Base-by-base conservation (phyloP, 2,888 invertebrate species). In the Conchocele bisecta region DNA sequence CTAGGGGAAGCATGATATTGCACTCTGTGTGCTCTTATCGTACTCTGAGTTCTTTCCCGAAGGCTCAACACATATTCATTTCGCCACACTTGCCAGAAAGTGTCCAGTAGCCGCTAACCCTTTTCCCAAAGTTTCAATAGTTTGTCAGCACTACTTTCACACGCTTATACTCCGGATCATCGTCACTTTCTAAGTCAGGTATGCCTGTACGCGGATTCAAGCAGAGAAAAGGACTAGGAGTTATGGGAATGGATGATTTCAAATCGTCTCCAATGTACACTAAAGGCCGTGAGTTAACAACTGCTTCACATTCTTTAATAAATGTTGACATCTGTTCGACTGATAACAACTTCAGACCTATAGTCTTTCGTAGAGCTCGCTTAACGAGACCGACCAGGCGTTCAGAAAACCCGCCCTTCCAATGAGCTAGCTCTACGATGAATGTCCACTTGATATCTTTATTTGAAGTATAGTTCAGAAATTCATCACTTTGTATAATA, bases 251-350 rank as follows among this genome's bases (percentile, higher is more conserved):
- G 29, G 13, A 7, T 13, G 54, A 35, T 9, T 54, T 54, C 4
- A 54, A 24, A 54, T 54, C 54, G 17, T 41, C 42, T 39, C 28
- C 57, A 41, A 57, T 31, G 29, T 57, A 57, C 28, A 57, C 57
- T 9, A 57, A 20, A 4, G 57, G 57, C 6, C 57, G 22, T 11
- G 57, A 57, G 29, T 57, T 57, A 7, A 57, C 17, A 24, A 57
- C 20, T 20, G 41, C 26, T 26, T 57, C 57, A 3, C 11, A 9
- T 42, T 57, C 57, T 26, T 57, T 57, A 17, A 57, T 15, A 13
- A 57, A n/a, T 3, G 58, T 58, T 22, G 7, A 3, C 20, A 42
- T 9, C 13, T 54, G 54, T 20, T 54, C 37, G 15, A 9, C 9
- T 6, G 33, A 17, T 6, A 54, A 17, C 13, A 41, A 42, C 15